These are phyloP conservation scores for Megalopta genalis DNA, from an alignment of 1,140 invertebrate genomes.

Conservation along the genomic window DNA sequence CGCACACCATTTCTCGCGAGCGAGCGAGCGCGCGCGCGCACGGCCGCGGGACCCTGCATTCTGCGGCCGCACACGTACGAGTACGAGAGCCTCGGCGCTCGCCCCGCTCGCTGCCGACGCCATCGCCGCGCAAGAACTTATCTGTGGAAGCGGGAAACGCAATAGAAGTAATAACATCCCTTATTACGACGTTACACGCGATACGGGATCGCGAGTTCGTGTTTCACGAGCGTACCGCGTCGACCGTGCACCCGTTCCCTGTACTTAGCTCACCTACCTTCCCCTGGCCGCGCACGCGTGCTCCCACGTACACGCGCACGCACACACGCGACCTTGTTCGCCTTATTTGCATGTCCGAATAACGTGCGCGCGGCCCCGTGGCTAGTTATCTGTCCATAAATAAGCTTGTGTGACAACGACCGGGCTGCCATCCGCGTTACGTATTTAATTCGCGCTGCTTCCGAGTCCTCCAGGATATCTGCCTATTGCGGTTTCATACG, in stretches of 20 bases:
- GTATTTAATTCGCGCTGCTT: conserved; percentile 40
- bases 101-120: background rate
- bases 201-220: conserved; percentile 64
- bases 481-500: conserved; percentile 32
- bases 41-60: conserved; percentile 37
- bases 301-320: background rate
- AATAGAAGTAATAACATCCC: conserved; percentile 68
- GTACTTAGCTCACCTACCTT: conserved; percentile 50
- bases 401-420: conserved; percentile 36
- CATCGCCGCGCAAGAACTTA: conserved; percentile 49
- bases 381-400: conserved; percentile 38
- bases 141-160: conserved; percentile 61
- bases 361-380: conserved; percentile 18
- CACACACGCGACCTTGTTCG: too few species aligned
- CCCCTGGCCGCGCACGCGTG: background rate
- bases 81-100: background rate
- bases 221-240: conserved; percentile 57
- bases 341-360: conserved; percentile 33
- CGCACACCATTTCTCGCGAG: too few species aligned
- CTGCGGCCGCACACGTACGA: conserved; percentile 16
- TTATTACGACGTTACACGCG: conserved; percentile 66
- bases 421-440: conserved; percentile 16
- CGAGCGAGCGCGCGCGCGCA: background rate
- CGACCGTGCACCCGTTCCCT: conserved; percentile 50
- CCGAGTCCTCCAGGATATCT: conserved; percentile 17